These are phyloP conservation scores for Rhopilema esculentum DNA, from an alignment of 30 jellyfish, hydroid and myxozoan species.

Conservation along the genomic window DNA sequence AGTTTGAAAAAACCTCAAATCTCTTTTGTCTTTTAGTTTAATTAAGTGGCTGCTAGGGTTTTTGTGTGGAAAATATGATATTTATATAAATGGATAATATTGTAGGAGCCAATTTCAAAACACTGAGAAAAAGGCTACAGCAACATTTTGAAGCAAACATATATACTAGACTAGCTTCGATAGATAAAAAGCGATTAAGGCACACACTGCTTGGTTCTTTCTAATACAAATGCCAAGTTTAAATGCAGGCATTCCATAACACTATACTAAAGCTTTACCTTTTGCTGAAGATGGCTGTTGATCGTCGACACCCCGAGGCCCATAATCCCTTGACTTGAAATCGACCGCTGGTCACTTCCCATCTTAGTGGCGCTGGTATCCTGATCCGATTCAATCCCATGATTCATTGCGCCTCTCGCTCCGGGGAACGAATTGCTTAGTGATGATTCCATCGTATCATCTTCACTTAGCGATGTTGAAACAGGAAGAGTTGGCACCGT, in stretches of 20 bases:
- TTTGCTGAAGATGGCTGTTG: slow-evolving; percentile 35
- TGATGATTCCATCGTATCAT: slow-evolving; percentile 24
- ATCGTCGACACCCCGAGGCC: slow-evolving; percentile 46
- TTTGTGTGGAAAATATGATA: no score
- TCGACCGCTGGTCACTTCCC: slow-evolving; percentile 41
- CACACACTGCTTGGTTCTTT: no score
- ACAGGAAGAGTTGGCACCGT: slow-evolving; percentile 38
- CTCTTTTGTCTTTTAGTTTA: no score
- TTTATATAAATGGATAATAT: no score
- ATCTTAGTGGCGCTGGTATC: slow-evolving; percentile 17
- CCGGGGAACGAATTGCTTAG: slow-evolving; percentile 32
- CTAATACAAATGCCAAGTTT: background rate
- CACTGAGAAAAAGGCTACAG: no score
- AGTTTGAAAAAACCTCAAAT: no score
- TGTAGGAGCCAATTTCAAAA: no score
- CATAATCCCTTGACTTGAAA: slow-evolving; percentile 48
- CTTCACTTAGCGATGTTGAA: slow-evolving; percentile 19
- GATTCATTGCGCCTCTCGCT: slow-evolving; percentile 52
- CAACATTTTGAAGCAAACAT: no score
- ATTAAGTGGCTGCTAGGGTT: no score
- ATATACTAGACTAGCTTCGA: no score
- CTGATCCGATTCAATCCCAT: slow-evolving; percentile 16
- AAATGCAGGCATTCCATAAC: background rate
- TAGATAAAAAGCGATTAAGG: no score
- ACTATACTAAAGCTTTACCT: background rate